phyloP scores from a whole-genome alignment of 2,888 invertebrate species.

The Patella ulyssiponensis region DNA sequence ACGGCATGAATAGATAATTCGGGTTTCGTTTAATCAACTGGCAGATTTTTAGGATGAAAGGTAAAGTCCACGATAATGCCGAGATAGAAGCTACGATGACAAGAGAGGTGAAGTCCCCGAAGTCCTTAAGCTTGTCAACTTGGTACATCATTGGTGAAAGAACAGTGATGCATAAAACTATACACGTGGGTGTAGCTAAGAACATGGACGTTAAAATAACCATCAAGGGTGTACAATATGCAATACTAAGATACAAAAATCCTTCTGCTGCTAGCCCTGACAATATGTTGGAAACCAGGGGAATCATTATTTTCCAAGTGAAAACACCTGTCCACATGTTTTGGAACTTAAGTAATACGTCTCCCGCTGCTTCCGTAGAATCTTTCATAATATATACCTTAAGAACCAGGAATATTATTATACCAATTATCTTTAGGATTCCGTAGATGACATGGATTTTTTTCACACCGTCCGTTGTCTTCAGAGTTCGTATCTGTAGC shows the following conservation, averaged over 20 bases:
- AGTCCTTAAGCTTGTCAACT: conserved; percentile 37
- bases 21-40: conserved; percentile 21
- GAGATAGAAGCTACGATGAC: conserved; percentile 33
- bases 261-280: conserved; percentile 38
- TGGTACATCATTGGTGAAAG: conserved; percentile 30
- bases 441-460: conserved; percentile 42
- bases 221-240: conserved; percentile 42
- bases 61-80: conserved; percentile 40
- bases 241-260: conserved; percentile 40
- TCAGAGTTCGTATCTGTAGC: conserved; percentile 40
- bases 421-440: conserved; percentile 36
- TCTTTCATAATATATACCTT: conserved; percentile 38
- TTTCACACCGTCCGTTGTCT: conserved; percentile 36
- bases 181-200: conserved; percentile 43
- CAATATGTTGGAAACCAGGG: conserved; percentile 39
- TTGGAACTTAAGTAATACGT: conserved; percentile 31
- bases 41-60: conserved; percentile 30
- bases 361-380: conserved; percentile 19
- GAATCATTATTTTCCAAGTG: conserved; percentile 26
- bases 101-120: conserved; percentile 36
- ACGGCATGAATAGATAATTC: conserved; percentile 35
- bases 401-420: conserved; percentile 40
- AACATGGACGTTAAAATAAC: conserved; percentile 45
- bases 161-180: conserved; percentile 33
- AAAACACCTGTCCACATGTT: conserved; percentile 31